Evolutionary conservation across 1,140 invertebrate species (phyloP).

Genomic region (Panagrolaimus sp.): DNA sequence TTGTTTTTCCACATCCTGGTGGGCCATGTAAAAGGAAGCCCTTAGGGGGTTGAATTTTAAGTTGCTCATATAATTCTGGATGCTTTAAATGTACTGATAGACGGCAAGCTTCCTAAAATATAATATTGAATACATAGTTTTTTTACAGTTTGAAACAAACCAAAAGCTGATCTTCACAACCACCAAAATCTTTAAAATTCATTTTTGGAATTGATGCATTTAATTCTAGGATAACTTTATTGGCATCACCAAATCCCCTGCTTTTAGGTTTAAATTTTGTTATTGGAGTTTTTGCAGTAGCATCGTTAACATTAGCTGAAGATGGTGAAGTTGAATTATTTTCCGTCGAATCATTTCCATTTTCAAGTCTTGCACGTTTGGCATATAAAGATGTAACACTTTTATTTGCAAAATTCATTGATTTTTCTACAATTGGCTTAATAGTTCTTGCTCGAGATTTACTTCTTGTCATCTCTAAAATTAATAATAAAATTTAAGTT

Average conservation of each 20-base stretch:
- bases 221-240: constrained; percentile 10
- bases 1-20: constrained; percentile 81
- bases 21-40: constrained; percentile 84
- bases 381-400: constrained; percentile 15
- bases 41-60: constrained; percentile 75
- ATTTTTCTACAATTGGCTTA: background rate
- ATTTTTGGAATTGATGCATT: constrained; percentile 20
- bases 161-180: constrained; percentile 52
- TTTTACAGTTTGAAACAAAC: constrained; percentile 21
- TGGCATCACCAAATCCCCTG: background rate
- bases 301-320: too few species aligned
- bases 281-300: background rate
- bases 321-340: background rate
- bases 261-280: background rate
- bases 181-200: constrained; percentile 46
- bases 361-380: background rate
- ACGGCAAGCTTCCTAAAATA: constrained; percentile 70
- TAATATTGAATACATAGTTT: constrained; percentile 20
- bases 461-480: constrained; percentile 15
- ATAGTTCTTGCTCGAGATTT: constrained; percentile 8
- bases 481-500: too few species aligned
- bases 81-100: constrained; percentile 76
- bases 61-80: constrained; percentile 73
- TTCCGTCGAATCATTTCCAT: background rate
- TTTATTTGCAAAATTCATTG: constrained; percentile 6